Evolutionary conservation across 1,140 invertebrate species (phyloP).

Genomic region (Galendromus occidentalis): DNA sequence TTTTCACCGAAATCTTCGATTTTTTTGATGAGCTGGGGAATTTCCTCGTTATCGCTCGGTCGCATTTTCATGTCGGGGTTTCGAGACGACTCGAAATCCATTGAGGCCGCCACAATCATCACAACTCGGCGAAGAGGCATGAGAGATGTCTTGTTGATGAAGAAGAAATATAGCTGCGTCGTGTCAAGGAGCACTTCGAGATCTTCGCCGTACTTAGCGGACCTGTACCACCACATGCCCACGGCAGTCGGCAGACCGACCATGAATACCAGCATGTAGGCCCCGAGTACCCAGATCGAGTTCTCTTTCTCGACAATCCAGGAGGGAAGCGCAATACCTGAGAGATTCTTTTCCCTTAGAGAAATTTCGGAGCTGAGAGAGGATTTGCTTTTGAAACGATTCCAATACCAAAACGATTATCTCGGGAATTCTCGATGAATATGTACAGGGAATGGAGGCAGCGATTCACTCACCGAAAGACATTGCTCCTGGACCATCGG

Average conservation of each 20-base stretch:
- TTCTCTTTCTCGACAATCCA: constrained; percentile 99
- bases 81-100: constrained; percentile 82
- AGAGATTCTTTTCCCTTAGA: too few species aligned
- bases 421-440: background rate
- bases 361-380: too few species aligned
- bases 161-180: constrained; percentile 82
- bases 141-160: constrained; percentile 79
- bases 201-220: constrained; percentile 52
- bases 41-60: constrained; percentile 80
- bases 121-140: constrained; percentile 81
- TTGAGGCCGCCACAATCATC: constrained; percentile 85
- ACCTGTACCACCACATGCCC: constrained; percentile 96
- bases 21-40: constrained; percentile 74
- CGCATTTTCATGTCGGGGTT: constrained; percentile 85
- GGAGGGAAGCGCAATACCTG: constrained; percentile 81
- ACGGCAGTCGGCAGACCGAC: constrained; percentile 77
- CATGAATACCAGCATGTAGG: constrained; percentile 95
- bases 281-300: constrained; percentile 75
- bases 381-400: too few species aligned
- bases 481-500: constrained; percentile 74
- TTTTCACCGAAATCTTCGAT: constrained; percentile 77
- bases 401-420: background rate
- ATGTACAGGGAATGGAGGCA: too few species aligned
- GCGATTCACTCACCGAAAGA: background rate
- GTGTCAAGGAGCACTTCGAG: constrained; percentile 71